These are phyloP conservation scores for Priocnemis perturbator DNA, from an alignment of 2,888 invertebrate species.

Conservation along the genomic window DNA sequence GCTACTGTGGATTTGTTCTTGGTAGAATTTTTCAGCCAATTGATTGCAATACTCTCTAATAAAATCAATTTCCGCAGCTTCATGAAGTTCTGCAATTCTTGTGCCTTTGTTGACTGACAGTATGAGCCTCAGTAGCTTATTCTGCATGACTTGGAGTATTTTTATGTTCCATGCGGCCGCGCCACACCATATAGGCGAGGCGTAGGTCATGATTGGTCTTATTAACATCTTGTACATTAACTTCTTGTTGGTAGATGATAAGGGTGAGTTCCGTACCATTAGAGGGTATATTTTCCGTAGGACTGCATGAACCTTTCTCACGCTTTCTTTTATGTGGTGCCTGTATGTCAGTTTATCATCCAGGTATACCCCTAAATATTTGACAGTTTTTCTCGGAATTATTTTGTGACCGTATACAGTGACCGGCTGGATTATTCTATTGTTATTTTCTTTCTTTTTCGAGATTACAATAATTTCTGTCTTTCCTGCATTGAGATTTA, in stretches of 20 bases:
- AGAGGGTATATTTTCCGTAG: slow-evolving; percentile 48
- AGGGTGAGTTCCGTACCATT: slow-evolving; percentile 33
- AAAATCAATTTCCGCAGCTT: slow-evolving; percentile 7
- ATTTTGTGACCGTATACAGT: slow-evolving; percentile 35
- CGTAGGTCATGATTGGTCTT: slow-evolving; percentile 52
- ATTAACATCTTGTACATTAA: slow-evolving; percentile 52
- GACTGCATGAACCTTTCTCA: slow-evolving; percentile 38
- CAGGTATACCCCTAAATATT: slow-evolving; percentile 49
- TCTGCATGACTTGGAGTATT: slow-evolving; percentile 46
- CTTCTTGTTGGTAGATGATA: slow-evolving; percentile 44
- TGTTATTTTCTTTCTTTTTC: slow-evolving; percentile 27
- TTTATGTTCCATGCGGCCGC: slow-evolving; percentile 30
- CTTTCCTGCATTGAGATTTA: neutral
- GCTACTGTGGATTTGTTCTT: neutral
- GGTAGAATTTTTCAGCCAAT: slow-evolving; percentile 8
- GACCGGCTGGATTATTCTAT: slow-evolving; percentile 30
- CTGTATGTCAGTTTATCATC: slow-evolving; percentile 40
- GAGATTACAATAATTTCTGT: slow-evolving; percentile 20
- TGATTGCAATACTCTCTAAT: neutral
- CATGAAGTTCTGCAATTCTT: slow-evolving; percentile 33
- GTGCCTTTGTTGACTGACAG: slow-evolving; percentile 29
- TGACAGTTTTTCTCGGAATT: slow-evolving; percentile 28
- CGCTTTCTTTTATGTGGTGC: slow-evolving; percentile 39
- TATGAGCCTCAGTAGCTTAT: slow-evolving; percentile 37
- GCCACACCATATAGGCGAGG: slow-evolving; percentile 53